These are phyloP conservation scores for Ylistrum balloti DNA, from an alignment of 1,140 invertebrate species.

Conservation along the genomic window DNA sequence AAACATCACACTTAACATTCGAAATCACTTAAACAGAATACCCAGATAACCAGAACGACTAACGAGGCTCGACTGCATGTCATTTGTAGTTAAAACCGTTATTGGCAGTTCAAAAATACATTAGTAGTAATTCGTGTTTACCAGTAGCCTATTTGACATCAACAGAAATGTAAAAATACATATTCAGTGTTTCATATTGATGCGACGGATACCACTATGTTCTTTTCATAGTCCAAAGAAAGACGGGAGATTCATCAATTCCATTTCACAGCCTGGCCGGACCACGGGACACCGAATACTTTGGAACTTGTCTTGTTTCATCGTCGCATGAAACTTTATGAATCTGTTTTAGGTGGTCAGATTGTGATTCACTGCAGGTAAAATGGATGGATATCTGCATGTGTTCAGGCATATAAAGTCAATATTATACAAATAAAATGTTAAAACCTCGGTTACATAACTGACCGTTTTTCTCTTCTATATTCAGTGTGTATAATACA, in stretches of 20 bases:
- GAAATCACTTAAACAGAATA: too few species aligned
- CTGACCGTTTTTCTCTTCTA: too few species aligned
- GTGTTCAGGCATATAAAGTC: background rate
- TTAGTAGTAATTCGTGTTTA: too few species aligned
- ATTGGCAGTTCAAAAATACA: too few species aligned
- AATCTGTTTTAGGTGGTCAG: constrained; percentile 27
- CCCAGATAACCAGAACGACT: background rate
- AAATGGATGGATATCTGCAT: background rate
- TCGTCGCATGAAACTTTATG: constrained; percentile 28
- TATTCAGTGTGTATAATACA: too few species aligned
- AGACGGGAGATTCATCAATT: constrained; percentile 86
- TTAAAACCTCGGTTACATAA: too few species aligned
- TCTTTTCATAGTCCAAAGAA: background rate
- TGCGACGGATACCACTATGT: background rate
- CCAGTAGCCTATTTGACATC: too few species aligned
- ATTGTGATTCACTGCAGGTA: constrained; percentile 67
- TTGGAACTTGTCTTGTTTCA: constrained; percentile 59
- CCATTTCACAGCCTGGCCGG: constrained; percentile 98
- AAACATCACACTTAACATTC: too few species aligned
- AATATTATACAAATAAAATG: background rate
- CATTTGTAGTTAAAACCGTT: too few species aligned
- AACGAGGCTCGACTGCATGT: too few species aligned
- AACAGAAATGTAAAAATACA: too few species aligned
- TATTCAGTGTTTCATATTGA: too few species aligned
- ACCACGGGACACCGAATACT: constrained; percentile 94